Percentiles rank a stretch among this genome's conserved stretches.
phyloP scores from a whole-genome alignment of 2,113 vertebrate species.

The Etheostoma cragini region DNA sequence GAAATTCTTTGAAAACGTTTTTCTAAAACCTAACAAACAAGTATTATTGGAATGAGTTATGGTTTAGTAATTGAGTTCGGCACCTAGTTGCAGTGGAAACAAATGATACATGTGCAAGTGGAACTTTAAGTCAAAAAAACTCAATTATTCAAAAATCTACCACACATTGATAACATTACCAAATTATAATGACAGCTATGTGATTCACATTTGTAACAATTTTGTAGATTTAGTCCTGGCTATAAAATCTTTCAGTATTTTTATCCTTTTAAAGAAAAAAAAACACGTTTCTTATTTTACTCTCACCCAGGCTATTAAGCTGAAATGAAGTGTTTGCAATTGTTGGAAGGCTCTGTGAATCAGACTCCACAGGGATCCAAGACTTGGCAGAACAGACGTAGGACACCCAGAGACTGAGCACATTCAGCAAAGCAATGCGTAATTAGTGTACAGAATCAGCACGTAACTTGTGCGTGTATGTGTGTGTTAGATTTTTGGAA shows the following conservation, averaged over 20 bases:
- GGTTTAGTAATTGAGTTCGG: not conserved
- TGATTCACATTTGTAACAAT: not conserved
- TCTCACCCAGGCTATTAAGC: not conserved
- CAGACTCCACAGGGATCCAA: not conserved
- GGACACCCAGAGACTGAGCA: constrained; percentile 15
- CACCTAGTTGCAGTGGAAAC: not conserved
- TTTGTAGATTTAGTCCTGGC: too few relatives aligned
- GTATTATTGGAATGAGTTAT: not conserved
- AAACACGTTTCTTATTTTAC: constrained; percentile 3
- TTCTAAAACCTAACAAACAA: not conserved
- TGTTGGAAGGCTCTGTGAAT: constrained; percentile 5
- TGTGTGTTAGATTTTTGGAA: not conserved
- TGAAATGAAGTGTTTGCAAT: constrained; percentile 16
- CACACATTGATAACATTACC: not conserved
- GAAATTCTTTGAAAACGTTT: constrained; percentile 3
- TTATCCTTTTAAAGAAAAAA: constrained; percentile 6
- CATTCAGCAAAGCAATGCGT: constrained; percentile 33
- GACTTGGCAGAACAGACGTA: constrained; percentile 42
- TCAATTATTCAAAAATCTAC: not conserved
- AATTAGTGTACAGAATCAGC: constrained; percentile 48
- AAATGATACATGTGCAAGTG: not conserved
- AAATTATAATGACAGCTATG: not conserved
- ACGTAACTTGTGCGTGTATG: constrained; percentile 25
- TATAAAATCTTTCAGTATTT: not conserved
- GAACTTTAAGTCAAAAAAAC: not conserved